A percentile compares a stretch with the other conserved stretches of the same genome.
Conservation (phyloP, 2,113 vertebrate genomes). For the Thymallus thymallus region DNA sequence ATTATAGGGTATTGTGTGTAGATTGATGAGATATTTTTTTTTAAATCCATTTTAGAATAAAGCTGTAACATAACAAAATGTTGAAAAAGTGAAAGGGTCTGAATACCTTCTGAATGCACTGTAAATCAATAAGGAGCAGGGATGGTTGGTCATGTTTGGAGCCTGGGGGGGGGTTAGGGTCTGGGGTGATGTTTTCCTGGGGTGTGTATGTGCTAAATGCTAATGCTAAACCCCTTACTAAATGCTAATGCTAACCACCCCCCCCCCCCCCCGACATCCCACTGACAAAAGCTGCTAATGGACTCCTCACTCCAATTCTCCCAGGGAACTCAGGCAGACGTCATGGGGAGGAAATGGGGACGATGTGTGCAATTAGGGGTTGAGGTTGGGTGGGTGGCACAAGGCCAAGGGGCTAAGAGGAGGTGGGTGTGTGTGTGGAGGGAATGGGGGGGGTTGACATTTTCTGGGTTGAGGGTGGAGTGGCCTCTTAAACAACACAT, state of each 20-base stretch:
- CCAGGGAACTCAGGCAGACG: constrained; percentile 46
- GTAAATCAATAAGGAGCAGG: not conserved
- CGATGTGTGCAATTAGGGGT: constrained; percentile 23
- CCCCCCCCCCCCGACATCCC: not conserved
- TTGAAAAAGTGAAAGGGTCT: too few species aligned
- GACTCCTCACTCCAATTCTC: constrained; percentile 63
- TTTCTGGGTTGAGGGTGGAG: constrained; percentile 55
- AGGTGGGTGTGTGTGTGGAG: not conserved
- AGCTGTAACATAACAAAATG: too few species aligned
- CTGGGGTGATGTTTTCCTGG: not conserved
- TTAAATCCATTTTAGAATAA: too few species aligned
- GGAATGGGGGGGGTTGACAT: not conserved
- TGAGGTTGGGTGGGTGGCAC: not conserved
- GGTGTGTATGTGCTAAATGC: constrained; percentile 9
- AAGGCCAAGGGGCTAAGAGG: not conserved
- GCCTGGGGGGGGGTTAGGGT: not conserved
- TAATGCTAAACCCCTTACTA: constrained; percentile 7
- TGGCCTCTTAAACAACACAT: constrained; percentile 47
- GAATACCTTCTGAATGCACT: not conserved
- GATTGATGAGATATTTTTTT: too few species aligned
- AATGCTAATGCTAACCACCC: constrained; percentile 5
- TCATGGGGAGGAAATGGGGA: constrained; percentile 45
- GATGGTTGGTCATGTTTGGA: not conserved
- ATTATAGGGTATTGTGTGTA: too few species aligned
- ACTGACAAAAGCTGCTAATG: constrained; percentile 52